phyloP scores from a whole-genome alignment of 2,797 vertebrate species.

The Caiman crocodilus region DNA sequence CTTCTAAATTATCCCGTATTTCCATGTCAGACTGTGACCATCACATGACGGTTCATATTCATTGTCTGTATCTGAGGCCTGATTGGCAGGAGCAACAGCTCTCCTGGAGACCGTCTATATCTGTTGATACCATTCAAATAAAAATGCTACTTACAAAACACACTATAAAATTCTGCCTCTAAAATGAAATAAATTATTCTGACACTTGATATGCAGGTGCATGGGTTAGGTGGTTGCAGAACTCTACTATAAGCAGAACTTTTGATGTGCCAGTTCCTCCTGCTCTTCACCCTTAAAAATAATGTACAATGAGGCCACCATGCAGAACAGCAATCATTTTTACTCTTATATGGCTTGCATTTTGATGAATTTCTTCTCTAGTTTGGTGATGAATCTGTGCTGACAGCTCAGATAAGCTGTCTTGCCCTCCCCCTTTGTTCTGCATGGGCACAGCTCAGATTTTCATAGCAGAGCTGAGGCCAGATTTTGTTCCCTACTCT shows the following conservation, averaged over 20 bases:
- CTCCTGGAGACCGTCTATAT: background rate
- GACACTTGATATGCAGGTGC: accelerated
- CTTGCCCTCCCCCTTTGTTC: constrained; percentile 16
- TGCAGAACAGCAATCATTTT: constrained; percentile 4
- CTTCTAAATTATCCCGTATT: background rate
- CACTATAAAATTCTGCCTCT: background rate
- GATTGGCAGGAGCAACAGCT: background rate
- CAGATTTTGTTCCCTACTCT: background rate
- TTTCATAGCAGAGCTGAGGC: background rate
- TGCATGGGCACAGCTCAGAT: constrained; percentile 15
- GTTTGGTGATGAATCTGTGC: constrained; percentile 33
- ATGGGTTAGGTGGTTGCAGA: background rate
- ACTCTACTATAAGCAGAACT: background rate
- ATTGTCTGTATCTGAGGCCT: background rate
- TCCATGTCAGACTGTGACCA: background rate
- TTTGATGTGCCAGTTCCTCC: background rate
- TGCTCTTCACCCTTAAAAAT: background rate
- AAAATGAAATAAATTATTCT: background rate
- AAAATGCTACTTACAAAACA: background rate
- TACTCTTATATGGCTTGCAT: background rate
- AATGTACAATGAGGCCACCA: background rate
- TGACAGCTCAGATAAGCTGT: constrained; percentile 45
- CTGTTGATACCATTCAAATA: background rate
- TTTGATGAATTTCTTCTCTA: constrained; percentile 12
- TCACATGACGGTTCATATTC: background rate